These are phyloP conservation scores for Alloscopus bannaensis DNA, from an alignment of 2,888 invertebrate genomes.

Conservation along the genomic window DNA sequence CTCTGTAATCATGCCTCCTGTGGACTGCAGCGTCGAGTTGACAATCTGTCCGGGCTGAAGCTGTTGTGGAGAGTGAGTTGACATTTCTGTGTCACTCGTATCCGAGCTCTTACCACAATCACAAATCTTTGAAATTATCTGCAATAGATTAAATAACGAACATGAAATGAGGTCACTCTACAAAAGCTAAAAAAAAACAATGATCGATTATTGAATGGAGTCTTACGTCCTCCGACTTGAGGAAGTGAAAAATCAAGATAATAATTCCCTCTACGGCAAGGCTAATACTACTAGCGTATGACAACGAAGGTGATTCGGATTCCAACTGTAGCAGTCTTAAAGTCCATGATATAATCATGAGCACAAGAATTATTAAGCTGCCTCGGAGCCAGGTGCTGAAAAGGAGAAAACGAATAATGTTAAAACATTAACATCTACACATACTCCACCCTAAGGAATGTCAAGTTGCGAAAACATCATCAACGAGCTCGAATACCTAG, in stretches of 20 bases:
- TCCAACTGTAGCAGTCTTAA: constrained; percentile 73
- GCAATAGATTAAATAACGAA: constrained; percentile 21
- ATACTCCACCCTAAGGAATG: background rate
- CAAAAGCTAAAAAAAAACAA: background rate
- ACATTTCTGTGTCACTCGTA: constrained; percentile 73
- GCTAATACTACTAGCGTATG: constrained; percentile 72
- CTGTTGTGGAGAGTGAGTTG: constrained; percentile 73
- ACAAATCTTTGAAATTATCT: constrained; percentile 73
- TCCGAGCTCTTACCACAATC: constrained; percentile 73
- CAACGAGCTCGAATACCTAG: constrained; percentile 66
- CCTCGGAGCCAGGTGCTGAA: constrained; percentile 73
- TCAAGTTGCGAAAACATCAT: background rate
- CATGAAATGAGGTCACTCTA: background rate
- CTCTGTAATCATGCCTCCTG: constrained; percentile 60
- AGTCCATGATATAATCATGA: constrained; percentile 73
- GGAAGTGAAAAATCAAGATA: constrained; percentile 72
- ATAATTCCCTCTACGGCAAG: constrained; percentile 71
- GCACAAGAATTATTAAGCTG: constrained; percentile 72
- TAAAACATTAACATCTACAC: background rate
- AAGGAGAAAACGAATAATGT: constrained; percentile 29
- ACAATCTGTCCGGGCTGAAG: constrained; percentile 66
- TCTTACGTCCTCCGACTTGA: constrained; percentile 73
- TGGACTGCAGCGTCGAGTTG: constrained; percentile 60
- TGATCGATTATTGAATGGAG: background rate
- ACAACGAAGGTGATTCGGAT: constrained; percentile 68